Evolutionary conservation across 2,797 vertebrate genomes (phyloP), one percentile per base, ranked within the genome.

Genomic region (Propithecus deckenii): DNA sequence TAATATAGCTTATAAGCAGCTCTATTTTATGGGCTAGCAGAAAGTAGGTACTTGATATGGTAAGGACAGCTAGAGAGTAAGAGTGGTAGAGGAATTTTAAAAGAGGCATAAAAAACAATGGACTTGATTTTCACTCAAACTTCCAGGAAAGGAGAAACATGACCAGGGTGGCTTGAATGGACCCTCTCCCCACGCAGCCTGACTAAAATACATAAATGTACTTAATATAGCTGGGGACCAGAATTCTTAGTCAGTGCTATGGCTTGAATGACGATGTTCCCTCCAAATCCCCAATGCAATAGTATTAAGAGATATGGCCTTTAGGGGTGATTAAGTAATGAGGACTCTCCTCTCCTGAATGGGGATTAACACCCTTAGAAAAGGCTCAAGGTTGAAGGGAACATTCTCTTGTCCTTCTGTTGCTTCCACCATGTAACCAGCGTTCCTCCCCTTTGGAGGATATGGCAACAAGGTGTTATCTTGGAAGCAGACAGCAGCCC

Each of bases 121-220:
- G 46, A 52, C 55, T 94, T 97, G 74, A 61, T 89, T 97, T 94
- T 78, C 43, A 88, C 38, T 55, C 28, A 78, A 28, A 89, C 18
- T 71, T 84, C 22, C 35, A 79, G 38, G 55, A 86, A 32, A 13
- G 20, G 22, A 67, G 83, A 91, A 4, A 11, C 30, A 63, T 50
- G 22, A 76, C 41, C 76, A 71, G 38, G 32, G 12, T 30, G 65
- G 18, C 32, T 55, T 88, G 38, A 89, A 69, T 57, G 28, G 18
- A 59, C 50, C 61, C 43, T 67, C 4, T 76, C 0, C 15, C 11
- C 15, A 10, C 7, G 17, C 22, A 65, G 9, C 20, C 55, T 63
- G 6, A 83, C 61, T 83, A 65, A 75, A 95, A 86, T 38, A 38
- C n/a, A 41, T 41, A 61, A 86, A 59, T 32, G 30, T 30, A 38